Percentiles rank a stretch among this genome's conserved stretches.
These are phyloP conservation scores for Pangasius macronema DNA, from an alignment of 2,797 vertebrate species.

Conservation along the genomic window DNA sequence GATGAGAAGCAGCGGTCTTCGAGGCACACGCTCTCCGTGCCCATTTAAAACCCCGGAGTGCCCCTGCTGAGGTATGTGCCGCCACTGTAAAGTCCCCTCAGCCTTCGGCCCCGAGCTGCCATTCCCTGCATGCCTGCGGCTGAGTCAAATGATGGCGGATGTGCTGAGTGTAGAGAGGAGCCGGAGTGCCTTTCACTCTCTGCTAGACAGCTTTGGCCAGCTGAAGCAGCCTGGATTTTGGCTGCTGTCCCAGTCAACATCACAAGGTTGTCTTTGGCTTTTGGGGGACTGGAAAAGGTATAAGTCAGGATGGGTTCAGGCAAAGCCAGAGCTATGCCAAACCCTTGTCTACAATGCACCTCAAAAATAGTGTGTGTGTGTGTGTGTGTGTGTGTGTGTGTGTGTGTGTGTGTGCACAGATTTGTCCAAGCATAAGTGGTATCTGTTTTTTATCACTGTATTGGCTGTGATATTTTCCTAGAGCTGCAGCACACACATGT, in stretches of 20 bases:
- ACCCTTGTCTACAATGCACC: constrained; percentile 61
- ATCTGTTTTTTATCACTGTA: constrained; percentile 69
- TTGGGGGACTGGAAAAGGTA: constrained; percentile 68
- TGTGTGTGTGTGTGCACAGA: neutral
- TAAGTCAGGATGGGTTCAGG: constrained; percentile 67
- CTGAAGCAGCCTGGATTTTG: constrained; percentile 65
- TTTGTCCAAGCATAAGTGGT: constrained; percentile 32
- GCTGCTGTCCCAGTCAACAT: constrained; percentile 69
- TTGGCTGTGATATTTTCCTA: constrained; percentile 54
- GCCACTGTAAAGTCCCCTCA: constrained; percentile 49
- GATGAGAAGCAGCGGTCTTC: constrained; percentile 65
- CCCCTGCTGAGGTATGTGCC: constrained; percentile 70
- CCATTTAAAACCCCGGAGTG: constrained; percentile 57
- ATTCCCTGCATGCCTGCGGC: constrained; percentile 75
- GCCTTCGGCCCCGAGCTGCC: constrained; percentile 65
- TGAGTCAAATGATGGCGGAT: constrained; percentile 64
- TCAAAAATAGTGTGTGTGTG: constrained; percentile 36
- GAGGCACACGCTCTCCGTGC: constrained; percentile 56
- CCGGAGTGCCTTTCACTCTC: constrained; percentile 48
- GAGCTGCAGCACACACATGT: constrained; percentile 29
- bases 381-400: neutral
- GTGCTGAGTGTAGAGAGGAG: constrained; percentile 36
- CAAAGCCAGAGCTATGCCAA: constrained; percentile 61
- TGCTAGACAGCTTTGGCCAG: constrained; percentile 60
- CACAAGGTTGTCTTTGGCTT: constrained; percentile 72